Conservation (phyloP, 2,888 invertebrate species). For the Drosophila ustulata region DNA sequence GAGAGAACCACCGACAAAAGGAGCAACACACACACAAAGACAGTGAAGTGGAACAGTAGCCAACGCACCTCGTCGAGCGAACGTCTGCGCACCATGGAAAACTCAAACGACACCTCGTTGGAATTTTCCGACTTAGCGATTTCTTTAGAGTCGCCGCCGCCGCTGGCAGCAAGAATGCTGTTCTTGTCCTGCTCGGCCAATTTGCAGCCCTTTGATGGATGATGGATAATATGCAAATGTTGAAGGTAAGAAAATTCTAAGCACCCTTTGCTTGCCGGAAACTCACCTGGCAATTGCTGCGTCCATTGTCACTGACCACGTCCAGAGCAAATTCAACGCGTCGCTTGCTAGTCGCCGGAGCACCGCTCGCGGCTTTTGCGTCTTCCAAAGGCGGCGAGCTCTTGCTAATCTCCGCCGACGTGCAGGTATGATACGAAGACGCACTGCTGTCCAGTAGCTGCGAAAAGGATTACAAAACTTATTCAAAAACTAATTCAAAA, state of each 20-base stretch:
- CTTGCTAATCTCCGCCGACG: slow-evolving; percentile 81
- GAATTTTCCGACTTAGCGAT: slow-evolving; percentile 79
- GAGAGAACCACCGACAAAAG: slow-evolving; percentile 24
- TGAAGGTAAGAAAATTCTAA: slow-evolving; percentile 5
- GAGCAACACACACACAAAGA: slow-evolving; percentile 3
- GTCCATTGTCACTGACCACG: slow-evolving; percentile 24
- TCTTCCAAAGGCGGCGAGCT: slow-evolving; percentile 64
- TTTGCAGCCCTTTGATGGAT: slow-evolving; percentile 80
- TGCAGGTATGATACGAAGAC: slow-evolving; percentile 84
- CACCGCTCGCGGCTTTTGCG: slow-evolving; percentile 29
- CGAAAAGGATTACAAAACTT: slow-evolving; percentile 1
- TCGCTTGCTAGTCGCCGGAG: slow-evolving; percentile 54
- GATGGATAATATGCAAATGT: slow-evolving; percentile 37
- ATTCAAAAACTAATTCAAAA: not conserved
- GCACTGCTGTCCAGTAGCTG: slow-evolving; percentile 81
- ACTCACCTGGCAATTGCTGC: slow-evolving; percentile 79
- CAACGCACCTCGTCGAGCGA: slow-evolving; percentile 79
- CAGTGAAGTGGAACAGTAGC: not conserved
- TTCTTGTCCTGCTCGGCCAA: slow-evolving; percentile 81
- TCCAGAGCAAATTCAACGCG: slow-evolving; percentile 75
- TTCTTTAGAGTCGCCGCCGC: slow-evolving; percentile 65
- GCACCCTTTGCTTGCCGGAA: not conserved
- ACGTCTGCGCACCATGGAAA: slow-evolving; percentile 83
- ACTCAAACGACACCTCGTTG: slow-evolving; percentile 83
- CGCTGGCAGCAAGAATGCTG: slow-evolving; percentile 17